Evolutionary conservation across 1,140 invertebrate genomes (phyloP), one percentile per base, ranked within the genome.

Genomic region (Saccostrea glomerata): DNA sequence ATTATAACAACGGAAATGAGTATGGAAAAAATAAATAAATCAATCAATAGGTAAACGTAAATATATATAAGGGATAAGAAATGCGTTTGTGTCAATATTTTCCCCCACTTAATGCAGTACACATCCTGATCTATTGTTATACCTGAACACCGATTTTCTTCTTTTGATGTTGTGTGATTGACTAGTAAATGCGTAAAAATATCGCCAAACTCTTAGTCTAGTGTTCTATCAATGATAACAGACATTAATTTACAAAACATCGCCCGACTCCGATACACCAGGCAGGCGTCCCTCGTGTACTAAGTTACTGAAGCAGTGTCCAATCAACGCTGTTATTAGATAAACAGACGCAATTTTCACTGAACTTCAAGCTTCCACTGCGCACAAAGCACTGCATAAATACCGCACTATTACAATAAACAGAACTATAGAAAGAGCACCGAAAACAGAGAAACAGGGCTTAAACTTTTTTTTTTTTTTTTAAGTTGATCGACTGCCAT

Each of bases 121-220:
- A 47, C 47, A 47, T 47, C 47, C 9, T 47, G 47, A 47, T 7
- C 23, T 66, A 7, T 13, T 77, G 25, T 30, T 36, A 30, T 77
- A 77, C 70, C 70, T 12, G 12, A 9, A 25, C 11, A 25, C 30
- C 13, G 25, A 77, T 36, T 30, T 11, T 15, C 70, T 36, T 36
- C 30, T 36, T n/a, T 77, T 77, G 70, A 77, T 77, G 70, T 30
- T 77, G 23, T 23, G 30, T 73, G 23, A 77, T 77, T 77, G 70
- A 36, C 70, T 12, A 4, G 70, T 12, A 77, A 25, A 30, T 30
- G 25, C 25, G 12, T 47, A 36, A 77, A 36, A 77, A 77, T 25
- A 77, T 36, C 25, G 70, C 70, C 23, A 25, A 73, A n/a, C 23
- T 73, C 30, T 30, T 23, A 30, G 23, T 7, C 23, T 23, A 13